Percentiles rank a stretch among this genome's conserved stretches.
These are phyloP conservation scores for Mormoops blainvillei DNA, from an alignment of 2,113 vertebrate genomes.

Conservation along the genomic window DNA sequence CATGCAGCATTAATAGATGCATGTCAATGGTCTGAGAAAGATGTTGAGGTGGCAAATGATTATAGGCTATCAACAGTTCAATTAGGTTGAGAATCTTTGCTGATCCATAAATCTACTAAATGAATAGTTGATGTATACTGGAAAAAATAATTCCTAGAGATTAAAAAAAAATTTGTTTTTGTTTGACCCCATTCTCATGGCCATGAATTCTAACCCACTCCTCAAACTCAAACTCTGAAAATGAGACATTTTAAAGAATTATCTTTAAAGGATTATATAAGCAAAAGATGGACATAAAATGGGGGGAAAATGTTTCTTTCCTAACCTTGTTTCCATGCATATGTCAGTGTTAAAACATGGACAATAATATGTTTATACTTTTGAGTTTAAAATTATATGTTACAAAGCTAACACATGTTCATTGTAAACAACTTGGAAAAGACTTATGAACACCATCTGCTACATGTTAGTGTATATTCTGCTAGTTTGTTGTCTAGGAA, in stretches of 20 bases:
- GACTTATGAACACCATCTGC: background rate
- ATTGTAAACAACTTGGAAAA: background rate
- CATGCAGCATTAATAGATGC: background rate
- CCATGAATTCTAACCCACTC: background rate
- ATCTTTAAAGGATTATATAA: background rate
- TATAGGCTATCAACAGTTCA: background rate
- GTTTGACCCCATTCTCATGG: background rate
- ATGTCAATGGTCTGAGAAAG: background rate
- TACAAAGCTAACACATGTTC: background rate
- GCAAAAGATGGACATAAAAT: background rate
- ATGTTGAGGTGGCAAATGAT: background rate
- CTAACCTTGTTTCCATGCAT: background rate
- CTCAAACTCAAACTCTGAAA: background rate
- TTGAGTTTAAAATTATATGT: constrained; percentile 6
- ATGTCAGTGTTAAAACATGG: background rate
- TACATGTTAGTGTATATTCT: background rate
- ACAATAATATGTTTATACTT: background rate
- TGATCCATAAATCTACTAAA: background rate
- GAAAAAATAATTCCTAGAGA: background rate
- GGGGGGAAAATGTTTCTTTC: background rate
- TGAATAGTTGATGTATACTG: background rate
- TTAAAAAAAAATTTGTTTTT: background rate
- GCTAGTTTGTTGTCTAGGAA: background rate
- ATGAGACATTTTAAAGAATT: background rate
- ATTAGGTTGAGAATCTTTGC: background rate